These are phyloP conservation scores for Diorhabda sublineata DNA, from an alignment of 1,140 invertebrate species.

Conservation along the genomic window DNA sequence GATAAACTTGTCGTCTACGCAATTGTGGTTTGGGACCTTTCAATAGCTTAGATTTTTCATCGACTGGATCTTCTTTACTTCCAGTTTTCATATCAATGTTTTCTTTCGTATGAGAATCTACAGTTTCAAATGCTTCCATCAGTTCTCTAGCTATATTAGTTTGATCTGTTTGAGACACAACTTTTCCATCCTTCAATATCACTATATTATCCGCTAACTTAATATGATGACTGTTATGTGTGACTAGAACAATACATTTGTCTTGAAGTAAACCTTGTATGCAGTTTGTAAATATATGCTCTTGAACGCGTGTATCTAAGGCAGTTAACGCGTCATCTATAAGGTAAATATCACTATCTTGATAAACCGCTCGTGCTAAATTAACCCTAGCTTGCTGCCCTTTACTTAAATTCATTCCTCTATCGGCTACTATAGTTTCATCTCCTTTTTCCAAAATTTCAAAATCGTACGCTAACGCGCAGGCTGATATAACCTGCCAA, in stretches of 20 bases:
- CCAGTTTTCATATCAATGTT: slow-evolving; percentile 7
- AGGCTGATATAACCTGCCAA: slow-evolving; percentile 20
- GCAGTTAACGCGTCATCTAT: slow-evolving; percentile 80
- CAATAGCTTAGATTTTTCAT: slow-evolving; percentile 9
- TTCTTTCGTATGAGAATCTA: not conserved
- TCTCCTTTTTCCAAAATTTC: slow-evolving; percentile 53
- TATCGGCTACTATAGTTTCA: slow-evolving; percentile 76
- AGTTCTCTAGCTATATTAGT: slow-evolving; percentile 21
- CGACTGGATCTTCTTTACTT: slow-evolving; percentile 15
- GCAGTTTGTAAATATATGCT: slow-evolving; percentile 73
- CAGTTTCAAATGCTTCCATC: slow-evolving; percentile 22
- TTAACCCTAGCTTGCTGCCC: slow-evolving; percentile 90
- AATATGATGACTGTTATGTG: slow-evolving; percentile 58
- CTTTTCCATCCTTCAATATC: slow-evolving; percentile 24
- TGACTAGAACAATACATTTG: slow-evolving; percentile 70
- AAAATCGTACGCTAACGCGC: slow-evolving; percentile 27
- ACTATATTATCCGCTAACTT: slow-evolving; percentile 28
- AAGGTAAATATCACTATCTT: slow-evolving; percentile 72
- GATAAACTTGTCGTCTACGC: slow-evolving; percentile 26
- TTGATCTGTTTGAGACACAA: slow-evolving; percentile 22
- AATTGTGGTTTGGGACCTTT: not conserved
- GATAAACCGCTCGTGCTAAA: slow-evolving; percentile 78
- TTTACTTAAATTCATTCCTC: slow-evolving; percentile 72
- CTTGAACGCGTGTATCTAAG: slow-evolving; percentile 76
- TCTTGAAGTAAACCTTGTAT: slow-evolving; percentile 64